Percentiles rank a stretch among this genome's conserved stretches.
phyloP scores from a whole-genome alignment of 2,888 invertebrate species.

The Dasysyrphus tricinctus region DNA sequence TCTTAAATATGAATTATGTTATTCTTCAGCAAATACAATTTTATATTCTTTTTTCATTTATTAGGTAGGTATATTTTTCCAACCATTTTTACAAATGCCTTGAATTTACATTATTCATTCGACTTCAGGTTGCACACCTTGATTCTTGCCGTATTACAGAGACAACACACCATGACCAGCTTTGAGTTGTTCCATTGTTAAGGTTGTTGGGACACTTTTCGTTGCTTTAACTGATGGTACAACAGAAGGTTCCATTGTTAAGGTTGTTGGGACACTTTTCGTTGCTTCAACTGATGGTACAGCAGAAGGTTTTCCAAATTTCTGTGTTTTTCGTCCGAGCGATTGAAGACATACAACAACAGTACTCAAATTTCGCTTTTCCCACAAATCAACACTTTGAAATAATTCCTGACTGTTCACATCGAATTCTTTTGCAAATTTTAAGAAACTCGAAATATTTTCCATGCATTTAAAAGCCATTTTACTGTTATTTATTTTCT shows the following conservation, averaged over 20 bases:
- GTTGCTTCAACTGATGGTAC: conserved; percentile 87
- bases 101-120: neutral
- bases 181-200: neutral
- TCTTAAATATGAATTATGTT: too few relatives aligned
- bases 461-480: conserved; percentile 99
- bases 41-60: too few relatives aligned
- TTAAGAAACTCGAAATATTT: conserved; percentile 95
- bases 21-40: too few relatives aligned
- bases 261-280: neutral
- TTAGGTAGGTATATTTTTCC: neutral
- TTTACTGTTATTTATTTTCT: conserved; percentile 94
- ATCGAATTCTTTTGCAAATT: conserved; percentile 92
- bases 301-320: conserved; percentile 93
- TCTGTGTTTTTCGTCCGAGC: conserved; percentile 95
- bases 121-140: neutral
- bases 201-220: neutral
- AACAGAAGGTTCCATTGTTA: conserved; percentile 94
- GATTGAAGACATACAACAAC: conserved; percentile 98
- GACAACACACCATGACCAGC: neutral
- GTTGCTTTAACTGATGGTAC: conserved; percentile 87
- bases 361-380: conserved; percentile 96
- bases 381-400: conserved; percentile 99
- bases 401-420: conserved; percentile 97
- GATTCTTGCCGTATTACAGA: neutral
- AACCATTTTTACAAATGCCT: neutral